Evolutionary conservation across 2,113 vertebrate genomes (phyloP), one percentile per base, ranked within the genome.

Genomic region (Columba livia): DNA sequence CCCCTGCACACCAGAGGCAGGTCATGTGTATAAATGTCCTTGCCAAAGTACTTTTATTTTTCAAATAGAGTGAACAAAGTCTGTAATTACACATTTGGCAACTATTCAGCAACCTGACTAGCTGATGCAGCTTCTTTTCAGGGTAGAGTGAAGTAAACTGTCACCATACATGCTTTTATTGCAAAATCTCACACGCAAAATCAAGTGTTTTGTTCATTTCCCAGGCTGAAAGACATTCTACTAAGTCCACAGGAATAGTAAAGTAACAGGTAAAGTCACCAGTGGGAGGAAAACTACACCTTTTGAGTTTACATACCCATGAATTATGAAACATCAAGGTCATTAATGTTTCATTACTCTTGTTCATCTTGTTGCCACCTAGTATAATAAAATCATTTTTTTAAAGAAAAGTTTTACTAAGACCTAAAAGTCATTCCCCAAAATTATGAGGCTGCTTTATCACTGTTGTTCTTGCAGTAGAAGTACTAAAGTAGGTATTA

Each of bases 341-440:
- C 23, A 91, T 85, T 69, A 90, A 88, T 66, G 24, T 80, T 91
- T 75, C 28, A 95, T 69, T 64, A 82, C 36, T 75, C 77, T 36
- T 62, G n/a, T 56, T 70, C 69, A 57, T 69, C 51, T 83, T 4
- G 0, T 34, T 77, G 40, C 21, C 21, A 72, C 29, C 7, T 19
- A 47, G 18, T 23, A 73, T 50, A 79, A 73, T 18, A 93, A 60
- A 48, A 94, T 61, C 54, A 80, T 12, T 85, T 47, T 44, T 66
- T 85, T 10, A 79, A 92, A 92, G 77, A 67, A 92, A 77, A 23
- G 36, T 85, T 91, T 94, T 54, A 77, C 51, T 89, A 82, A 56
- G 40, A 82, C 12, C 9, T 73, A 40, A 40, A 94, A 88, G 19
- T 38, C 65, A 91, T 90, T 90, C 50, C 20, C 28, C 14, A 73